phyloP scores from a whole-genome alignment of 2,888 invertebrate species.

The Hydrotaea diabolus region DNA sequence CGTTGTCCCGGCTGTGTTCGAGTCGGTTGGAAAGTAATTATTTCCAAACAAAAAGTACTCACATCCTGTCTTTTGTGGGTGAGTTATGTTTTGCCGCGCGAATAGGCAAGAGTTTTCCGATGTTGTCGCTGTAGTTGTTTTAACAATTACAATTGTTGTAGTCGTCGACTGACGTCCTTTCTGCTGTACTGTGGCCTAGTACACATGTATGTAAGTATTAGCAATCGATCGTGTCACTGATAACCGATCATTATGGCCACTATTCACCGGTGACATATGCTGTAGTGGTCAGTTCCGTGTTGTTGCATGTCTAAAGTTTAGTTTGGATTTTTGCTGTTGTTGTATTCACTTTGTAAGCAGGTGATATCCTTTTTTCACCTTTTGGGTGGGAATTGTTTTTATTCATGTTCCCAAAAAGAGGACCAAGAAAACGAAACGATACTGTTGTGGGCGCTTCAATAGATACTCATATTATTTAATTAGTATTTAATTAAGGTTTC shows the following conservation, averaged over 20 bases:
- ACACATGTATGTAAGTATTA: conserved; percentile 37
- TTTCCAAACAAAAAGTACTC: conserved; percentile 31
- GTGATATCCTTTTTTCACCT: conserved; percentile 36
- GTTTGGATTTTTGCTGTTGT: not conserved
- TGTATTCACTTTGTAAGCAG: conserved; percentile 49
- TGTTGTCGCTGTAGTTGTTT: conserved; percentile 6
- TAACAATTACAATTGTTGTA: not conserved
- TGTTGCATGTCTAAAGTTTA: conserved; percentile 34
- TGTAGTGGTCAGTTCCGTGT: conserved; percentile 6
- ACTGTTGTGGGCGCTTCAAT: conserved; percentile 17
- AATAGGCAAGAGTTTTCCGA: conserved; percentile 22
- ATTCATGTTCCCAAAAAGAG: not conserved
- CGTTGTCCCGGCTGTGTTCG: not conserved
- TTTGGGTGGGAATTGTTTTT: conserved; percentile 38
- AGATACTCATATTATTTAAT: conserved; percentile 48
- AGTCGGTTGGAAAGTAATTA: conserved; percentile 34
- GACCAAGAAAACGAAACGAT: not conserved
- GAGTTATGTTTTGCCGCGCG: conserved; percentile 4
- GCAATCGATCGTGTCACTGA: conserved; percentile 69
- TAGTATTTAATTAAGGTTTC: conserved; percentile 55
- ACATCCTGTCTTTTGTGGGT: conserved; percentile 51
- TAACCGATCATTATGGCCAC: conserved; percentile 67
- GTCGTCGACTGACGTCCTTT: conserved; percentile 15
- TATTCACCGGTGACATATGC: conserved; percentile 56
- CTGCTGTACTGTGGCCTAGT: not conserved